Evolutionary conservation across 2,113 vertebrate genomes (phyloP).

Genomic region (Isurus oxyrinchus): DNA sequence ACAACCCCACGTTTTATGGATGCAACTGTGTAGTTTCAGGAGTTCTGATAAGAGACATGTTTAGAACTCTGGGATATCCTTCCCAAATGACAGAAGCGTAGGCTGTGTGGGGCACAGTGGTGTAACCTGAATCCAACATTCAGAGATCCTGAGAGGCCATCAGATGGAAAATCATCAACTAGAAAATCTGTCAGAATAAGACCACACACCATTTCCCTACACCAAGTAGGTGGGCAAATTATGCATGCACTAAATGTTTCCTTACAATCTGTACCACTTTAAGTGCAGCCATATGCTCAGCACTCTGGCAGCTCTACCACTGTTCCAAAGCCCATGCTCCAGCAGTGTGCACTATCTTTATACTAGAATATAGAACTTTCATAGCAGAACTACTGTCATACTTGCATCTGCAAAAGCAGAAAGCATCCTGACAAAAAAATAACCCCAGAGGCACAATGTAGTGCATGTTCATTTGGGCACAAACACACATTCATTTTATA

Average conservation of each 20-base stretch:
- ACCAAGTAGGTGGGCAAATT: background rate
- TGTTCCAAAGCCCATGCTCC: background rate
- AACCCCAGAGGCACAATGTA: background rate
- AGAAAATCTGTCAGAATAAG: background rate
- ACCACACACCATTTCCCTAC: background rate
- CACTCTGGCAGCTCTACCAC: background rate
- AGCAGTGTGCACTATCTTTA: background rate
- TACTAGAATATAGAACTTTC: background rate
- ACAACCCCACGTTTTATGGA: background rate
- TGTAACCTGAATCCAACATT: background rate
- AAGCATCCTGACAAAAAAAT: background rate
- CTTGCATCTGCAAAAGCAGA: background rate
- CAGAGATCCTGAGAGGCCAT: background rate
- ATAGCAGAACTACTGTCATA: background rate
- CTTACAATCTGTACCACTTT: background rate
- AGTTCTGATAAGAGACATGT: background rate
- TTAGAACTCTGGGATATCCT: background rate
- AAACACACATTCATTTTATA: background rate
- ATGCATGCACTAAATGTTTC: background rate
- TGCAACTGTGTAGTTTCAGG: background rate
- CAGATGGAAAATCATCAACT: background rate
- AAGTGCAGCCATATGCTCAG: background rate
- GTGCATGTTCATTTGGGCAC: background rate
- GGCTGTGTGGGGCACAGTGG: background rate
- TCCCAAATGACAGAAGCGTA: background rate